Evolutionary conservation across 35 echinoderm and acorn worm genomes (phyloP).

Genomic region (Ophiothrix spiculata): DNA sequence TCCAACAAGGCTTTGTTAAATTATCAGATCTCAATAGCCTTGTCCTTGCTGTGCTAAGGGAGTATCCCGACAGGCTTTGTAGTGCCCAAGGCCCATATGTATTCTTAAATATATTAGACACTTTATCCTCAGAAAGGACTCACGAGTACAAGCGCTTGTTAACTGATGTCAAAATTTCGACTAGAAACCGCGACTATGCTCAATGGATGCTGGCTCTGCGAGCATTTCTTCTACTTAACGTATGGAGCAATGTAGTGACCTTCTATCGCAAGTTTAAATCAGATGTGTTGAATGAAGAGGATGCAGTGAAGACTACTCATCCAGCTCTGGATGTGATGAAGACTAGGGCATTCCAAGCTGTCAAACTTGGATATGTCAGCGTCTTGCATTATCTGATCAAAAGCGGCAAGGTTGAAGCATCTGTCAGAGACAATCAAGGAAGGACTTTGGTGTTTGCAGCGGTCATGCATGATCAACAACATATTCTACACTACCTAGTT

Average conservation of each 20-base stretch:
- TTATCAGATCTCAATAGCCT: slow-evolving; percentile 56
- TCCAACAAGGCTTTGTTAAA: slow-evolving; percentile 44
- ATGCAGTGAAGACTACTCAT: neutral
- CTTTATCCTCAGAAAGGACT: slow-evolving; percentile 75
- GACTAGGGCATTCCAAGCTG: slow-evolving; percentile 57
- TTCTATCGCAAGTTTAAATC: slow-evolving; percentile 67
- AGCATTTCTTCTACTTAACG: slow-evolving; percentile 73
- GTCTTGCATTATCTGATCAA: slow-evolving; percentile 75
- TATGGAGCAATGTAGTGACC: slow-evolving; percentile 75
- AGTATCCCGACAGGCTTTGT: slow-evolving; percentile 74
- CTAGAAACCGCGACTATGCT: slow-evolving; percentile 66
- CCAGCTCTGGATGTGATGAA: neutral
- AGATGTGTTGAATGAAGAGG: neutral
- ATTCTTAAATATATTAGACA: slow-evolving; percentile 85
- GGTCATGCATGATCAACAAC: slow-evolving; percentile 76
- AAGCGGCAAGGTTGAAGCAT: slow-evolving; percentile 32
- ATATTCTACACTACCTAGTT: slow-evolving; percentile 68
- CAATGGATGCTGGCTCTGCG: slow-evolving; percentile 75
- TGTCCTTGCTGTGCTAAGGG: slow-evolving; percentile 55
- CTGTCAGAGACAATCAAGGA: slow-evolving; percentile 50
- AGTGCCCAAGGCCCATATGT: slow-evolving; percentile 65
- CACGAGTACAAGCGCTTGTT: slow-evolving; percentile 72
- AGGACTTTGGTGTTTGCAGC: slow-evolving; percentile 68
- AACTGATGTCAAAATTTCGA: slow-evolving; percentile 75
- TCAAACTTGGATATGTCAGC: slow-evolving; percentile 65